Evolutionary conservation across 30 jellyfish, hydroid and myxozoan genomes (phyloP), one percentile per base, ranked within the genome.

Genomic region (Hydra vulgaris): DNA sequence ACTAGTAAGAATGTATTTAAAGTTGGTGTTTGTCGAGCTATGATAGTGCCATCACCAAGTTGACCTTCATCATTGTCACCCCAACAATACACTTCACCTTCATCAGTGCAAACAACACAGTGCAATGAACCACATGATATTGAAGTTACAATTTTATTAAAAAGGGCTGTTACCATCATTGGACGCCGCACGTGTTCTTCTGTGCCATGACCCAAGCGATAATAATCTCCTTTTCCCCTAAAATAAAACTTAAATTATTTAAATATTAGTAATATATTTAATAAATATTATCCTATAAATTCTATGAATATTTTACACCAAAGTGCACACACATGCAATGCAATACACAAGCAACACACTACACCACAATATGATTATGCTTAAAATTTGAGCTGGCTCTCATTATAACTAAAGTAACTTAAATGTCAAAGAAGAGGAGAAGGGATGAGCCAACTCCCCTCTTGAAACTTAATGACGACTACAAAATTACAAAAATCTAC

Each of bases 21-120:
- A 55, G 71, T 82, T 7, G 97, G 97, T 52, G 72, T 75, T 25
- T 82, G 95, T 26, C 83, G 90, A 40, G 96, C 89, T 67, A 84
- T 82, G 17, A 94, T 90, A 4, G 97, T 90, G 19, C 88, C 95
- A 79, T 86, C 95, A 27, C 97, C 97, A 5, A 90, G 73, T 68
- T 90, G 97, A 27, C 95, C 95, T 74, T 90, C 95, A 78, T 86
- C 95, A 83, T 90, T 90, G 70, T 90, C 95, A 52, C 97, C 97
- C 97, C 97, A 90, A 15, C 96, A 86, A 66, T 82, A 90, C 19
- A 90, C 90, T 26, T 86, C 95, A 7, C 97, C 97, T 71, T 81
- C 87, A 27, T 81, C 92, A 21, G 97, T 89, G 23, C 94, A 81
- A 18, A 80, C 97, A 25, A 89, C 95, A 66, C 97, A 89, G 68